Evolutionary conservation across 2,888 invertebrate species (phyloP).

Genomic region (Brachypterus glaber): DNA sequence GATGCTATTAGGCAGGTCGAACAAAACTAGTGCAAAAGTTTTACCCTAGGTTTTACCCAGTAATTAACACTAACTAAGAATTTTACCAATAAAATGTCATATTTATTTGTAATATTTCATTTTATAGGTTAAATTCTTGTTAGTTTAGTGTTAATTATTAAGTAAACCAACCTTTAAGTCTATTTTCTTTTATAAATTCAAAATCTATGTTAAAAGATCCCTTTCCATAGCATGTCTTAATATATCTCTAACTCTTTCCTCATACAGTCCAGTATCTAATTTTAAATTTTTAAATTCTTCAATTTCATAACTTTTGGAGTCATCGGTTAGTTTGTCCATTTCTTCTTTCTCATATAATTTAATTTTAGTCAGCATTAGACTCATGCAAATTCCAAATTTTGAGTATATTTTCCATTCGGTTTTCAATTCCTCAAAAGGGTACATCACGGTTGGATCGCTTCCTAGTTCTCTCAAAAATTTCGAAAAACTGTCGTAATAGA

Average conservation of each 20-base stretch:
- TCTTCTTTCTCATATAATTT: conserved; percentile 20
- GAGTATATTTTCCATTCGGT: not conserved
- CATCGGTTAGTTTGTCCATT: conserved; percentile 13
- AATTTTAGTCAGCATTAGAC: conserved; percentile 16
- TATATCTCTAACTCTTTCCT: conserved; percentile 13
- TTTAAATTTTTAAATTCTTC: conserved; percentile 1
- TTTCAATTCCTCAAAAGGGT: not conserved
- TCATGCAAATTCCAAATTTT: conserved; percentile 12
- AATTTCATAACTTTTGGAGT: conserved; percentile 12
- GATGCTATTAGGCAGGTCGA: no score
- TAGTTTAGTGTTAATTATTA: no score
- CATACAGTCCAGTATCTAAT: conserved; percentile 17
- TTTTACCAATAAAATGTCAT: no score
- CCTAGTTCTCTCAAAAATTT: not conserved
- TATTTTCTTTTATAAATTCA: no score
- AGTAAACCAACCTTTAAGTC: no score
- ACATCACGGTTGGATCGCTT: not conserved
- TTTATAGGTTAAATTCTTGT: no score
- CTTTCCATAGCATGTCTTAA: conserved; percentile 16
- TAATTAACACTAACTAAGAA: no score
- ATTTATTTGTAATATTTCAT: no score
- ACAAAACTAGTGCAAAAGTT: no score
- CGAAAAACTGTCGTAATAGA: not conserved
- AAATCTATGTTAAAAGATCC: no score
- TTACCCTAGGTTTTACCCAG: no score